These are phyloP conservation scores for Garra rufa DNA, from an alignment of 2,113 vertebrate genomes.

Conservation along the genomic window DNA sequence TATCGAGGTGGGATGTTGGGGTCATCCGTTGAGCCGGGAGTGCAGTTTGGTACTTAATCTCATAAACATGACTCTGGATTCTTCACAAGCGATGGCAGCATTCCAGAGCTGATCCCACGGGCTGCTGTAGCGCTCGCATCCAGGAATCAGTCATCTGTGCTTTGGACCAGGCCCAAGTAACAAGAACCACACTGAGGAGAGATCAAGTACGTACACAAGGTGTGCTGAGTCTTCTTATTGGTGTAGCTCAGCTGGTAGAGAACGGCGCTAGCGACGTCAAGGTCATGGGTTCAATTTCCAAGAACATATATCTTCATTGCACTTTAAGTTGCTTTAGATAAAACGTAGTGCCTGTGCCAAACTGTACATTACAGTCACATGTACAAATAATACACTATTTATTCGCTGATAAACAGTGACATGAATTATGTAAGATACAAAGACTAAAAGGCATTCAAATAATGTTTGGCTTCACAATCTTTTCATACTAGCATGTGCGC, in stretches of 20 bases:
- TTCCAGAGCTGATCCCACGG: conserved; percentile 38
- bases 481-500: not conserved
- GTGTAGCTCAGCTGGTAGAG: conserved; percentile 19
- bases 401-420: not conserved
- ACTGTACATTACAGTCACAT: too few species aligned
- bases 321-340: not conserved
- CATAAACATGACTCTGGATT: conserved; percentile 39
- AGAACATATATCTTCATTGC: not conserved
- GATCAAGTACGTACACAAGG: conserved; percentile 13
- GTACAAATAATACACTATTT: not conserved
- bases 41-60: conserved; percentile 42
- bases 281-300: not conserved
- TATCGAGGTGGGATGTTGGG: conserved; percentile 36
- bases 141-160: conserved; percentile 39
- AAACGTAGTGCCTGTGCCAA: not conserved
- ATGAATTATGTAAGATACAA: not conserved
- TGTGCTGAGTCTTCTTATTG: conserved; percentile 4
- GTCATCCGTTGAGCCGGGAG: conserved; percentile 31
- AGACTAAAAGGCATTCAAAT: not conserved
- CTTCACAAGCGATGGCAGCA: conserved; percentile 32
- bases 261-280: not conserved
- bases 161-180: conserved; percentile 6
- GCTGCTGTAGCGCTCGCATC: conserved; percentile 3
- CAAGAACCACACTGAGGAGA: conserved; percentile 4
- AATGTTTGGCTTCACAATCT: not conserved